Evolutionary conservation across 1,140 invertebrate species (phyloP).

Genomic region (Calliopsis andreniformis): DNA sequence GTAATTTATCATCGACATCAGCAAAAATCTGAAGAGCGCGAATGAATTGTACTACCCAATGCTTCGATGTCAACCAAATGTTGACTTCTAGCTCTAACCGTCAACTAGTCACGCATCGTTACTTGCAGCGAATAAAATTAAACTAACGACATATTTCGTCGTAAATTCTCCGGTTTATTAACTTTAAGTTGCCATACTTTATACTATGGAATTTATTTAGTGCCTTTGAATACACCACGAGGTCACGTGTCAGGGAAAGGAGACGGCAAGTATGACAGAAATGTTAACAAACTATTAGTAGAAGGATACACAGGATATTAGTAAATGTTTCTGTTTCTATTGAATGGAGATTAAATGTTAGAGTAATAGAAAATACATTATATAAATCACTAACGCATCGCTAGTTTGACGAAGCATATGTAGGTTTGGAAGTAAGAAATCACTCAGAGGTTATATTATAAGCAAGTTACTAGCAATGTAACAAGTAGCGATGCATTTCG

Average conservation of each 20-base stretch:
- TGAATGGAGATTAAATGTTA: too few species aligned
- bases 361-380: too few species aligned
- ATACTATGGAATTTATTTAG: slow-evolving; percentile 59
- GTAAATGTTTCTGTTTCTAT: too few species aligned
- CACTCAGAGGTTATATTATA: too few species aligned
- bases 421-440: too few species aligned
- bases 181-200: slow-evolving; percentile 55
- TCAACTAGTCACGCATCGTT: slow-evolving; percentile 62
- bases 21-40: not conserved
- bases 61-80: slow-evolving; percentile 48
- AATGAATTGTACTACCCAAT: slow-evolving; percentile 27
- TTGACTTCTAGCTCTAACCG: slow-evolving; percentile 37
- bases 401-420: too few species aligned
- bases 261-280: slow-evolving; percentile 32
- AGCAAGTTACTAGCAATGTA: too few species aligned
- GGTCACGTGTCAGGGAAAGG: slow-evolving; percentile 30
- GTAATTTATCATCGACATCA: not conserved
- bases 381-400: too few species aligned
- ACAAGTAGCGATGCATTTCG: too few species aligned
- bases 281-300: too few species aligned
- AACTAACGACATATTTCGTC: slow-evolving; percentile 55
- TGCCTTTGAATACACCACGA: slow-evolving; percentile 52
- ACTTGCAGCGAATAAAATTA: slow-evolving; percentile 63
- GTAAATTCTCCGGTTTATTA: slow-evolving; percentile 64
- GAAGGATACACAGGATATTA: too few species aligned